Conservation (phyloP, 2,888 invertebrate genomes). For the Mesodorylaimus sp. region DNA sequence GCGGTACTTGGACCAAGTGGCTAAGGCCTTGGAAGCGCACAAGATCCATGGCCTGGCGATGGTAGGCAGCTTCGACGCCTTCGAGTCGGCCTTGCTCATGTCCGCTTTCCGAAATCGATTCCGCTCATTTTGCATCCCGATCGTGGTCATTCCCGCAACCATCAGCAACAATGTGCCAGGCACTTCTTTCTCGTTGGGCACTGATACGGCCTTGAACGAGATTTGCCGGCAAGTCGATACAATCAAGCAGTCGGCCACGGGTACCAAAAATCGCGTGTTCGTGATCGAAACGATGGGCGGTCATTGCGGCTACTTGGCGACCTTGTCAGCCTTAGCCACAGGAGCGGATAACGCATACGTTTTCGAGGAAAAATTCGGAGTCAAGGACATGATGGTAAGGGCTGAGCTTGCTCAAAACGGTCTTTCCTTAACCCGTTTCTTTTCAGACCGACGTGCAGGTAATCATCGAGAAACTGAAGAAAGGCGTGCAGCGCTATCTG, state of each 20-base stretch:
- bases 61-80: slow-evolving; percentile 89
- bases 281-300: slow-evolving; percentile 97
- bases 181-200: slow-evolving; percentile 75
- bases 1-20: slow-evolving; percentile 49
- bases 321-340: slow-evolving; percentile 80
- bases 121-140: slow-evolving; percentile 75
- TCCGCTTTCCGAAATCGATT: slow-evolving; percentile 51
- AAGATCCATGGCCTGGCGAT: slow-evolving; percentile 45
- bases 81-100: slow-evolving; percentile 58
- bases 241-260: slow-evolving; percentile 94
- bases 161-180: slow-evolving; percentile 99
- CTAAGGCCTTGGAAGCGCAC: slow-evolving; percentile 62
- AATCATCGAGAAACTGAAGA: slow-evolving; percentile 27
- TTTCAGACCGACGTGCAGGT: slow-evolving; percentile 35
- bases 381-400: slow-evolving; percentile 22
- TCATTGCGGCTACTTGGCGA: slow-evolving; percentile 91
- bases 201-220: slow-evolving; percentile 93
- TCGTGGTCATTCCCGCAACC: slow-evolving; percentile 83
- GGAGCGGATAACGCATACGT: slow-evolving; percentile 99
- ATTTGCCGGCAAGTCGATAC: slow-evolving; percentile 65
- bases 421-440: too few relatives aligned
- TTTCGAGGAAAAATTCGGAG: slow-evolving; percentile 46
- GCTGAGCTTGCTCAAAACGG: too few relatives aligned
- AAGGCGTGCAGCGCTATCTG: slow-evolving; percentile 28
- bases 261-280: slow-evolving; percentile 89